Percentiles rank a stretch among this genome's conserved stretches.
These are phyloP conservation scores for Enteromius unitaeniatus DNA, from an alignment of 2,797 vertebrate genomes.

Conservation along the genomic window DNA sequence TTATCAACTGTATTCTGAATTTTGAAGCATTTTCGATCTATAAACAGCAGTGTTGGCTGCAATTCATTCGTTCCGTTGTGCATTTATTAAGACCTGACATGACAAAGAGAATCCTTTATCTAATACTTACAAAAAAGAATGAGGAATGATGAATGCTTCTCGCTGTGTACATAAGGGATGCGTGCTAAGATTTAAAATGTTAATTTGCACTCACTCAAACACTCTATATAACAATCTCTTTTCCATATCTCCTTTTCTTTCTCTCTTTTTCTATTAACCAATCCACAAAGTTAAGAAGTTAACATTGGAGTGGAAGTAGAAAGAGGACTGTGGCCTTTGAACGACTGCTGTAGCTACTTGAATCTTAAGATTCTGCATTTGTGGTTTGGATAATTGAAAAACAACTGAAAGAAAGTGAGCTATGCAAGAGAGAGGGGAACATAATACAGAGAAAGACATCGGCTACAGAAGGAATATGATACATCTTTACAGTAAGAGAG, in stretches of 20 bases:
- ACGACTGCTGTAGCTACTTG: neutral
- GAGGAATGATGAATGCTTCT: neutral
- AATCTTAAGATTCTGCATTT: neutral
- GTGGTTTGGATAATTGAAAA: constrained; percentile 9
- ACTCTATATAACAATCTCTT: neutral
- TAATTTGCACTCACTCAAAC: neutral
- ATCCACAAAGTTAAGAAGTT: neutral
- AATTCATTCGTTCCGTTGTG: neutral
- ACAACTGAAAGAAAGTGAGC: neutral
- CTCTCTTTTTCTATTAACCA: neutral
- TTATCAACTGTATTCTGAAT: neutral
- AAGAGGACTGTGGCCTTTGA: neutral
- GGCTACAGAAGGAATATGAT: constrained; percentile 10
- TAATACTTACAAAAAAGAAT: neutral
- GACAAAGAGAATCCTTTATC: neutral
- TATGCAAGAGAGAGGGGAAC: neutral
- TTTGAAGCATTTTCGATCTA: neutral
- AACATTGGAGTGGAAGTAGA: neutral
- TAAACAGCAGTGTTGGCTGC: neutral
- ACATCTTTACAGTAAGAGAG: constrained; percentile 24
- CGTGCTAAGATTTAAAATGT: neutral
- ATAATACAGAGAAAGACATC: neutral
- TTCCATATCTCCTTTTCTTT: neutral
- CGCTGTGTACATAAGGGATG: neutral
- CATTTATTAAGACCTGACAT: neutral